Conservation (phyloP, 2,797 vertebrate species). For the Sternarchorhynchus goeldii region DNA sequence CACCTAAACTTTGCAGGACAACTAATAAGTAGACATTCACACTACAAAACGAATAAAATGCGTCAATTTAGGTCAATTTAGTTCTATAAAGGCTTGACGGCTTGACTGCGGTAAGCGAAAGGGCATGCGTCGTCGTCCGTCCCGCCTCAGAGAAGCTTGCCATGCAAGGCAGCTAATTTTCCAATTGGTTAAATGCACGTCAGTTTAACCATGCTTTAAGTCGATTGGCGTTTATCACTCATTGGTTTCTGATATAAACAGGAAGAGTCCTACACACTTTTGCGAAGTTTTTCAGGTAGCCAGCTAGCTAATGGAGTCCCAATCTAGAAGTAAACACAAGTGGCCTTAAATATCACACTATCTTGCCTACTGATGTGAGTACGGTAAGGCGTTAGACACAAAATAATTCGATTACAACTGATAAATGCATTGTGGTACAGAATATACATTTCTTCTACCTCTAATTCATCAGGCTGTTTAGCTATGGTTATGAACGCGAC, state of each 20-base stretch:
- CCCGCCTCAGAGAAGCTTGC: neutral
- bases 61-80: no score
- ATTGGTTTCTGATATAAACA: constrained; percentile 63
- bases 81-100: no score
- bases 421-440: neutral
- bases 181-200: constrained; percentile 56
- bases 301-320: constrained; percentile 59
- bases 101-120: neutral
- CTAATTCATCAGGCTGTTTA: neutral
- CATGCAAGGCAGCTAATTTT: neutral
- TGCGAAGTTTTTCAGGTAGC: constrained; percentile 59
- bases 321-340: constrained; percentile 62
- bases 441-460: neutral
- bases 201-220: constrained; percentile 29
- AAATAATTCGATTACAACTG: neutral
- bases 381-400: constrained; percentile 40
- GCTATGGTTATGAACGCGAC: neutral
- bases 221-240: constrained; percentile 57
- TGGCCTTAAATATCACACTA: constrained; percentile 43
- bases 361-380: constrained; percentile 7
- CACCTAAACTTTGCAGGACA: no score
- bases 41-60: no score
- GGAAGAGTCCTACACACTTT: constrained; percentile 68
- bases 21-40: no score
- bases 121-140: constrained; percentile 4